phyloP scores from a whole-genome alignment of 2,888 invertebrate genomes.

The Desoria tigrina region DNA sequence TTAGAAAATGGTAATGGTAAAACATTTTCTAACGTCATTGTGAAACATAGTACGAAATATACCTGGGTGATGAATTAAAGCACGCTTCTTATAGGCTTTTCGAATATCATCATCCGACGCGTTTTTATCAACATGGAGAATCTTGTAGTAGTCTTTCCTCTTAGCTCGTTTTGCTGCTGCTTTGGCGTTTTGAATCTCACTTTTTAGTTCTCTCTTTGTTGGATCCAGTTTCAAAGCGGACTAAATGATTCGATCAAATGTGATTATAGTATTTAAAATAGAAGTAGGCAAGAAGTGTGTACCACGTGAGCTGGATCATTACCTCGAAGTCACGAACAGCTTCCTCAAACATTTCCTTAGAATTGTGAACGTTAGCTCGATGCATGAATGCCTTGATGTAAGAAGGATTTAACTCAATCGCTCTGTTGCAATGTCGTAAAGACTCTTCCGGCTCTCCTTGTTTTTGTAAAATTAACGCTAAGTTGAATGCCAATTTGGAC shows the following conservation, averaged over 20 bases:
- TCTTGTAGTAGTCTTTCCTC: slow-evolving; percentile 94
- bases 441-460: slow-evolving; percentile 75
- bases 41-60: no score
- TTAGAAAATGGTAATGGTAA: no score
- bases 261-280: no score
- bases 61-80: slow-evolving; percentile 85
- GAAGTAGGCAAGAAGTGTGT: no score
- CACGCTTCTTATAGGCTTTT: slow-evolving; percentile 88
- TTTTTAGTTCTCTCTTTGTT: slow-evolving; percentile 67
- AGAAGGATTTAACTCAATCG: slow-evolving; percentile 77
- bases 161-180: slow-evolving; percentile 84
- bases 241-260: slow-evolving; percentile 28
- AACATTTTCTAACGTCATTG: not conserved
- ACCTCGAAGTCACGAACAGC: slow-evolving; percentile 85
- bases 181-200: slow-evolving; percentile 82
- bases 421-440: slow-evolving; percentile 78
- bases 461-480: slow-evolving; percentile 41
- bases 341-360: slow-evolving; percentile 80
- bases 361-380: slow-evolving; percentile 82
- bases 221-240: slow-evolving; percentile 45
- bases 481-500: slow-evolving; percentile 49
- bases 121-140: slow-evolving; percentile 78
- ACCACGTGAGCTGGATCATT: slow-evolving; percentile 16
- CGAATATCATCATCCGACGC: slow-evolving; percentile 91
- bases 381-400: slow-evolving; percentile 87